A percentile compares a stretch with the other conserved stretches of the same genome.
These are phyloP conservation scores for Gallinago nigripennis DNA, from an alignment of 2,797 vertebrate species.

Conservation along the genomic window DNA sequence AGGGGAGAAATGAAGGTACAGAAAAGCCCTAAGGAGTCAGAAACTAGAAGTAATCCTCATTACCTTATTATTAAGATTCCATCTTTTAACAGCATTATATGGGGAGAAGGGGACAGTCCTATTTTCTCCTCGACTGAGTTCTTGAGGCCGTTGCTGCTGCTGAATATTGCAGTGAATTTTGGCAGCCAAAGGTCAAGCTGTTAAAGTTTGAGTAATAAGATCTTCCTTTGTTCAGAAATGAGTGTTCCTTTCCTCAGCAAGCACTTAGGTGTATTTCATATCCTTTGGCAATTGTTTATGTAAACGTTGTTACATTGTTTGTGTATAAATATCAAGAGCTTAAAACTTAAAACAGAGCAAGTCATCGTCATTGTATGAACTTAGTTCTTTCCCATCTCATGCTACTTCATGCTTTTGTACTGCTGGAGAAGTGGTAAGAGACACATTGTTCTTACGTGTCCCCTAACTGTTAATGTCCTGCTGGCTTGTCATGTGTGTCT, in stretches of 20 bases:
- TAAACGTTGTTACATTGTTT: neutral
- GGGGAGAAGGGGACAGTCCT: neutral
- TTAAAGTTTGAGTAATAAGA: neutral
- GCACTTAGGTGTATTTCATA: neutral
- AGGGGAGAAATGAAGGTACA: neutral
- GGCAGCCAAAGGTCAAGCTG: neutral
- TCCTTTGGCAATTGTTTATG: neutral
- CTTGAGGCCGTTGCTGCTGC: neutral
- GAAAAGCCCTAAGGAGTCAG: neutral
- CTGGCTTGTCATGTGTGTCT: neutral
- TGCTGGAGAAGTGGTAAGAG: neutral
- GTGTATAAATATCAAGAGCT: neutral
- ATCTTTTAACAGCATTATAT: neutral
- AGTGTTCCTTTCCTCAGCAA: neutral
- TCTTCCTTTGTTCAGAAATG: neutral
- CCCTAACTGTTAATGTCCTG: rapidly evolving
- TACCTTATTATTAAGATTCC: neutral
- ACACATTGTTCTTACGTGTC: rapidly evolving
- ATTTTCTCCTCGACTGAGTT: too few relatives aligned
- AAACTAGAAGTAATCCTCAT: neutral
- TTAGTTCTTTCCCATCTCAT: neutral
- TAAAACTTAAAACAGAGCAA: neutral
- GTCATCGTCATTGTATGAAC: neutral
- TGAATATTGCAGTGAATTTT: neutral
- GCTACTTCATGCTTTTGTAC: rapidly evolving